These are phyloP conservation scores for Lomographa bimaculata DNA, from an alignment of 2,888 invertebrate genomes.

Conservation along the genomic window DNA sequence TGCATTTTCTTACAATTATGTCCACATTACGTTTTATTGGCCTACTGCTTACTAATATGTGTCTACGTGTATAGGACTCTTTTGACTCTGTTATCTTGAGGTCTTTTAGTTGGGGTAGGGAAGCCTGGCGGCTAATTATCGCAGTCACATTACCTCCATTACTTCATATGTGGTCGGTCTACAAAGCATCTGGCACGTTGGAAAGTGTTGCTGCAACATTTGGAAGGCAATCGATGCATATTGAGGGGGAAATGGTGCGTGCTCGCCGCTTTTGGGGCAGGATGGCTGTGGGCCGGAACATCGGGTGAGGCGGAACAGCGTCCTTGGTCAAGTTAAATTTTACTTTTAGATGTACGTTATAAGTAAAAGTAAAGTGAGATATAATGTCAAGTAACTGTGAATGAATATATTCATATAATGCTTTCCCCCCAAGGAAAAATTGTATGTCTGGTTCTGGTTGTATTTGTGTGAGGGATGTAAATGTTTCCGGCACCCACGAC, in stretches of 20 bases:
- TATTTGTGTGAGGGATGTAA: too few species aligned
- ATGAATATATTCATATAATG: too few species aligned
- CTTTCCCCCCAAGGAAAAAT: too few species aligned
- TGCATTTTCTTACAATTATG: conserved; percentile 21
- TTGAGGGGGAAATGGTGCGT: conserved; percentile 38
- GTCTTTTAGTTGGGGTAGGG: too few species aligned
- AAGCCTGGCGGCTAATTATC: conserved; percentile 39
- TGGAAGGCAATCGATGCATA: conserved; percentile 42
- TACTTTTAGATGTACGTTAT: too few species aligned
- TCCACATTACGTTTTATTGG: conserved; percentile 28
- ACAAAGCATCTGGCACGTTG: conserved; percentile 36
- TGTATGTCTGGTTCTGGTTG: too few species aligned
- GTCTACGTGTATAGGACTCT: not conserved
- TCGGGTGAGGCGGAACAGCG: not conserved
- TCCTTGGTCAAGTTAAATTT: conserved; percentile 1
- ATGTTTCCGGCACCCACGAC: too few species aligned
- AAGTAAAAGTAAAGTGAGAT: too few species aligned
- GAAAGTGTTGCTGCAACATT: conserved; percentile 31
- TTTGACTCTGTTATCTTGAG: too few species aligned
- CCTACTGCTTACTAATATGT: conserved; percentile 12
- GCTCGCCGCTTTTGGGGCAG: conserved; percentile 10
- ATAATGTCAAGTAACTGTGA: too few species aligned
- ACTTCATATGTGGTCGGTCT: conserved; percentile 52
- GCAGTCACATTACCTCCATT: conserved; percentile 36
- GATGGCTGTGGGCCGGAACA: conserved; percentile 12